These are phyloP conservation scores for Leptestheria dahalacensis DNA, from an alignment of 1,140 invertebrate genomes.

Conservation along the genomic window DNA sequence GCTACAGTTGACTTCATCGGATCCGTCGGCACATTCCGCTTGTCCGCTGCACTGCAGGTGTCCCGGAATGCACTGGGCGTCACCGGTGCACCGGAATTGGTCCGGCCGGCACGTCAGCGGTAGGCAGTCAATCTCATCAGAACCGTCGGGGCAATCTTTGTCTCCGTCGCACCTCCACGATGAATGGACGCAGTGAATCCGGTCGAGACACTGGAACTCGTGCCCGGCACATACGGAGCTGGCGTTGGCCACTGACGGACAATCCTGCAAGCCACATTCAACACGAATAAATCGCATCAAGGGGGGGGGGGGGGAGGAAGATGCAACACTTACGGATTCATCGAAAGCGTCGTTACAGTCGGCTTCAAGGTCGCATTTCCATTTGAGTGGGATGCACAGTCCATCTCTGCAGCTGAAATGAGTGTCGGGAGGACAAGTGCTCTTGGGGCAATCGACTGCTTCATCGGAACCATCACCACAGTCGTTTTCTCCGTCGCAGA, in stretches of 20 bases:
- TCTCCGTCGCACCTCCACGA: conserved; percentile 69
- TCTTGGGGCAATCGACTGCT: conserved; percentile 44
- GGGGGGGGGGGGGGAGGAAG: too few species aligned
- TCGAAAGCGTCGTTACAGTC: conserved; percentile 68
- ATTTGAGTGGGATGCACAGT: conserved; percentile 51
- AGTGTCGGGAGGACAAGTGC: conserved; percentile 44
- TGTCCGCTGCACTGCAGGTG: conserved; percentile 67
- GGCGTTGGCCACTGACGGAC: conserved; percentile 31
- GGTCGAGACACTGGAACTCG: conserved; percentile 74
- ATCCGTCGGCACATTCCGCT: conserved; percentile 61
- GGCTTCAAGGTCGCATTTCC: conserved; percentile 71
- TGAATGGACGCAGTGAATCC: conserved; percentile 67
- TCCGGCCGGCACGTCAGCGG: conserved; percentile 63
- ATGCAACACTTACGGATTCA: conserved; percentile 51
- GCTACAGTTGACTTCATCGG: conserved; percentile 68
- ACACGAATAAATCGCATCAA: too few species aligned
- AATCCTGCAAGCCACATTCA: too few species aligned
- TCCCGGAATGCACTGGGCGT: conserved; percentile 59
- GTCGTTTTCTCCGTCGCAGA: conserved; percentile 75
- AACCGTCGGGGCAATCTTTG: conserved; percentile 63
- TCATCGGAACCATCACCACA: conserved; percentile 37
- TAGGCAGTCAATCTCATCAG: conserved; percentile 56
- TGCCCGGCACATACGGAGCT: conserved; percentile 41
- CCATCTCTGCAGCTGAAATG: conserved; percentile 54
- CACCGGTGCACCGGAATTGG: conserved; percentile 60